A percentile compares a stretch with the other conserved stretches of the same genome.
phyloP scores from a whole-genome alignment of 2,113 vertebrate genomes.

The Chaetops frenatus region DNA sequence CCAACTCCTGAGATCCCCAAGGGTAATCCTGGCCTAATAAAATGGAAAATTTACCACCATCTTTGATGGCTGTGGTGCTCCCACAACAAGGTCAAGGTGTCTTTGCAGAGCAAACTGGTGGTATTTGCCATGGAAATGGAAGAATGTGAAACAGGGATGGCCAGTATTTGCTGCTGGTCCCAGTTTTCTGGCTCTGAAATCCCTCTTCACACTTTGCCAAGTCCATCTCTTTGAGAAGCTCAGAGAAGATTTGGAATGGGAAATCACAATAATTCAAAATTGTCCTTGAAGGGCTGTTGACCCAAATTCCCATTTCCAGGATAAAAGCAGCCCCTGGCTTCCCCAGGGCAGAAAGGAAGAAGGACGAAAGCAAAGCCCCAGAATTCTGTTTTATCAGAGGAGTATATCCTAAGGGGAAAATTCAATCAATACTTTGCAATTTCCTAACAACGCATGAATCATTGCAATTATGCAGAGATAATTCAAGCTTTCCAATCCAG shows the following conservation, averaged over 20 bases:
- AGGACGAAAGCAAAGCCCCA: constrained; percentile 21
- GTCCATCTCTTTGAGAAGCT: not conserved
- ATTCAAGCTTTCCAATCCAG: constrained; percentile 62
- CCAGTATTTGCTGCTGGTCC: not conserved
- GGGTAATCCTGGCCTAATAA: not conserved
- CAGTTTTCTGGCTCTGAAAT: not conserved
- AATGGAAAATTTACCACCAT: not conserved
- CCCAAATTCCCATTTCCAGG: not conserved
- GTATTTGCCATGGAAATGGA: not conserved
- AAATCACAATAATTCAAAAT: not conserved
- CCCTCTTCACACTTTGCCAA: not conserved
- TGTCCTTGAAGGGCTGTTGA: not conserved
- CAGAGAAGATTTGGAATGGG: not conserved
- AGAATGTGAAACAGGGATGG: not conserved
- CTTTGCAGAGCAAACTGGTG: not conserved
- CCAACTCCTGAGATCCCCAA: not conserved
- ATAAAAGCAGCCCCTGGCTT: constrained; percentile 11
- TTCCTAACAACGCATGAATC: constrained; percentile 52
- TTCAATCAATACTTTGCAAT: constrained; percentile 59
- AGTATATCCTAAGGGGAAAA: constrained; percentile 44
- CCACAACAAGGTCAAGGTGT: not conserved
- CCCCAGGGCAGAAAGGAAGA: not conserved
- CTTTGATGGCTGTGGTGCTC: not conserved
- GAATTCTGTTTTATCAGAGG: constrained; percentile 11
- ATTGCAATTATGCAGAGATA: constrained; percentile 44